Evolutionary conservation across 2,113 vertebrate species (phyloP), one percentile per base, ranked within the genome.

Genomic region (Emydocephalus ijimae): DNA sequence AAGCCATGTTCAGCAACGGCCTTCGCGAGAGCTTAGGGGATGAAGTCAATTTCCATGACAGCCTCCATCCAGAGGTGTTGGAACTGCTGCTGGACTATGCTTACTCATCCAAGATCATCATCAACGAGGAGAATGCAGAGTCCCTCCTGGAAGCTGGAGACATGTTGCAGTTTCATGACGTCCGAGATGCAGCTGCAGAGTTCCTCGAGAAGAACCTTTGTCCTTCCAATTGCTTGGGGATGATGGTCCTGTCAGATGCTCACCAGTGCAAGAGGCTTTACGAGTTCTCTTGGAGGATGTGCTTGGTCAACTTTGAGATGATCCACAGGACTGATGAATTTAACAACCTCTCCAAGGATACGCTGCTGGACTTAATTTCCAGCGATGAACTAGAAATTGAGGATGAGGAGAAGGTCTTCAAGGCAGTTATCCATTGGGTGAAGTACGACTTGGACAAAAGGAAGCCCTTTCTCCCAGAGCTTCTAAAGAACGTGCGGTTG

Each of bases 1-100:
- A 99, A 96, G 99, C 99, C 92, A 99, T 99, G 99, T 99, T 99
- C 93, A 99, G 99, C 92, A 98, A 99, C 0, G 99, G 99, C 4
- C 98, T 99, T 43, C 97, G 98, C 23, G 99, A 99, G 94, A 99
- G 98, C 96, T 93, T 98, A 91, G 98, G 98, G 18, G 98, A 98
- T 0, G 98, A 98, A 2, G 99, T 99, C 87, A 98, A 99, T 96
- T 99, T 99, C 97, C 98, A 98, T 5, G 98, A 99, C 95, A 99
- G 98, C 85, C 98, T 99, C 26, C 99, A 99, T 94, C 99, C 99
- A 0, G 99, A 99, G 97, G 98, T 99, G 91, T 96, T 99, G 96
- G 99, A 99, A 97, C 98, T 99, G 0, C 97, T 99, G 93, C 96
- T 99, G 95, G 99, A 99, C 97, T 99, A 98, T 0, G 99, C 99